A percentile compares a stretch with the other conserved stretches of the same genome.
Evolutionary conservation across 1,140 invertebrate species (phyloP).

Genomic region (Brachystomella parvula): DNA sequence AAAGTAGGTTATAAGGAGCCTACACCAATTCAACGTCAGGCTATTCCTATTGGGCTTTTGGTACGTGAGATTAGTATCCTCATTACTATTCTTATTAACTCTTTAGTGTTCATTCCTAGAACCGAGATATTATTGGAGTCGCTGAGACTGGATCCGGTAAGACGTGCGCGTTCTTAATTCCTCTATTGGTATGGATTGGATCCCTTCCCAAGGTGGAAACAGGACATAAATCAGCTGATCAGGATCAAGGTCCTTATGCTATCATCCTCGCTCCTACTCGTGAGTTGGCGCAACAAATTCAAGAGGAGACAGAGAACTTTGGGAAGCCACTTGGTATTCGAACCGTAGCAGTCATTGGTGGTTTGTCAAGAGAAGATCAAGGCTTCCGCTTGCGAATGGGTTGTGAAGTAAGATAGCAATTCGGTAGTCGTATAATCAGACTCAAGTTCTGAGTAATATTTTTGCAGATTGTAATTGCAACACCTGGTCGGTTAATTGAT

Average conservation of each 20-base stretch:
- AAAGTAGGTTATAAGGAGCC: slow-evolving; percentile 96
- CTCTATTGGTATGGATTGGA: slow-evolving; percentile 95
- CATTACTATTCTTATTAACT: neutral
- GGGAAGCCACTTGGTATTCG: slow-evolving; percentile 87
- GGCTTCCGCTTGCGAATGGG: slow-evolving; percentile 92
- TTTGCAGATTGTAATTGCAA: slow-evolving; percentile 93
- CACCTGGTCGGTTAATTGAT: slow-evolving; percentile 97
- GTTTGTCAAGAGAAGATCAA: slow-evolving; percentile 95
- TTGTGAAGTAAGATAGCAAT: slow-evolving; percentile 63
- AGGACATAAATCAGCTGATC: slow-evolving; percentile 73
- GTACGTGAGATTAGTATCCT: slow-evolving; percentile 30
- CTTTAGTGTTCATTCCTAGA: slow-evolving; percentile 52
- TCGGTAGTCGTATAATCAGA: neutral
- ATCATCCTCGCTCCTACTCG: slow-evolving; percentile 97
- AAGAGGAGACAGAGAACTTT: slow-evolving; percentile 98
- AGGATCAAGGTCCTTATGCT: slow-evolving; percentile 91
- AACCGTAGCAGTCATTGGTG: slow-evolving; percentile 96
- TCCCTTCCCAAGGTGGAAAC: slow-evolving; percentile 91
- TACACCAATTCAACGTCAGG: slow-evolving; percentile 97
- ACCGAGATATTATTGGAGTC: slow-evolving; percentile 98
- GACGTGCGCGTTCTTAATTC: slow-evolving; percentile 96
- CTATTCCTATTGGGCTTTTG: slow-evolving; percentile 93
- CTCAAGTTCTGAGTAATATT: slow-evolving; percentile 6
- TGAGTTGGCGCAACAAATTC: slow-evolving; percentile 98
- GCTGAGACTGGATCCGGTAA: slow-evolving; percentile 98